phyloP scores from a whole-genome alignment of 2,888 invertebrate genomes.

The Lobophora halterata region DNA sequence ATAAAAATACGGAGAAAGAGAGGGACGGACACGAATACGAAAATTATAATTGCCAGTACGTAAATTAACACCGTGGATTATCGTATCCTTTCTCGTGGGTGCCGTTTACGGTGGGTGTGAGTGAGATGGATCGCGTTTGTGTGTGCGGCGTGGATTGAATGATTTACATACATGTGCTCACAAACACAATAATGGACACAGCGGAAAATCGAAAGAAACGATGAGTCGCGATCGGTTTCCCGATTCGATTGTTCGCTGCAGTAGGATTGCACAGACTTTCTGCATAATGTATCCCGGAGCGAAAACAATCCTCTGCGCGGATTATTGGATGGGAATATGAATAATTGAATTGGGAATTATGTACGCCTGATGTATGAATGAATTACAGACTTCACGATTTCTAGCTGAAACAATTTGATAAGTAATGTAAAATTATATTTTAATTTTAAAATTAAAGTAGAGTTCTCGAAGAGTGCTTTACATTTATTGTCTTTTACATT shows the following conservation, averaged over 20 bases:
- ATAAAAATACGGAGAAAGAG: constrained; percentile 66
- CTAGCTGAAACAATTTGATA: too few relatives aligned
- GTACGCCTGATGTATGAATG: constrained; percentile 15
- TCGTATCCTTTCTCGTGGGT: constrained; percentile 29
- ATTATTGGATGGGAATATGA: constrained; percentile 38
- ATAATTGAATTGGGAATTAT: constrained; percentile 34
- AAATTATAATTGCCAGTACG: constrained; percentile 80
- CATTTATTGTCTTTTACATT: constrained; percentile 1
- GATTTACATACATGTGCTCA: constrained; percentile 74
- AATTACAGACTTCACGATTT: constrained; percentile 5
- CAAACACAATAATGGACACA: constrained; percentile 73
- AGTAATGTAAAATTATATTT: too few relatives aligned
- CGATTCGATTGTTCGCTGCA: constrained; percentile 56
- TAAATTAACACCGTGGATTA: constrained; percentile 77
- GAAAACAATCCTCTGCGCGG: constrained; percentile 39
- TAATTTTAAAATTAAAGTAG: too few relatives aligned
- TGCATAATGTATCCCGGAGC: constrained; percentile 58
- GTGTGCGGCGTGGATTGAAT: constrained; percentile 51
- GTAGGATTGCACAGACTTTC: constrained; percentile 34
- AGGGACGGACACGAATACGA: constrained; percentile 67
- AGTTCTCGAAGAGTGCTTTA: too few relatives aligned
- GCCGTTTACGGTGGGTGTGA: constrained; percentile 40
- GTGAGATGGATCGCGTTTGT: constrained; percentile 52
- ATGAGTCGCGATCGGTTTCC: constrained; percentile 62
- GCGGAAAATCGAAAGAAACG: constrained; percentile 72